phyloP scores from a whole-genome alignment of 2,113 vertebrate genomes.

The Geothlypis trichas region DNA sequence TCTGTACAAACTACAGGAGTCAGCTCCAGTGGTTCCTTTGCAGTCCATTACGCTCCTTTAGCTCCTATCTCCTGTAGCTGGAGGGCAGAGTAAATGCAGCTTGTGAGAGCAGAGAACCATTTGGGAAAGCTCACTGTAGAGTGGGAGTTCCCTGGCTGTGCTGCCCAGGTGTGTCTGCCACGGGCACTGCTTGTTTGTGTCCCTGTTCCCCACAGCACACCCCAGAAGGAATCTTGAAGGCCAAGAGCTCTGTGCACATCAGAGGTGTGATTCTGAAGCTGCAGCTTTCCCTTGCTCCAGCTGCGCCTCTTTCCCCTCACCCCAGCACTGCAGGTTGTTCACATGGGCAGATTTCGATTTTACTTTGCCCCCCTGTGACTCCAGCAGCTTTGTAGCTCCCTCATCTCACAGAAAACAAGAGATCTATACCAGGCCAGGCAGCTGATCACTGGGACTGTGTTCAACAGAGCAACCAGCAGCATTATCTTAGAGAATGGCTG shows the following conservation, averaged over 20 bases:
- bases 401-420: background rate
- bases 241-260: background rate
- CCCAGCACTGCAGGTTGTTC: background rate
- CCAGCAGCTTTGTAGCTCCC: background rate
- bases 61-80: background rate
- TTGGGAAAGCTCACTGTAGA: background rate
- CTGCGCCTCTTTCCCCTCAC: background rate
- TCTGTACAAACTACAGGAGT: background rate
- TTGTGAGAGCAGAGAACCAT: background rate
- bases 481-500: background rate
- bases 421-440: background rate
- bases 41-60: background rate
- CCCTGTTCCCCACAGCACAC: accelerated
- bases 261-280: background rate
- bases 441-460: background rate
- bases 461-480: background rate
- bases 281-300: background rate
- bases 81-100: background rate
- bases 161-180: background rate
- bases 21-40: background rate
- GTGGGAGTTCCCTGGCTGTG: background rate
- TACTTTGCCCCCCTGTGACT: background rate
- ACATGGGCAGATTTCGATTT: background rate
- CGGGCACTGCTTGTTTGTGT: background rate
- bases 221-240: accelerated